These are phyloP conservation scores for Meloidogyne floridensis DNA, from an alignment of 1,140 invertebrate genomes.

Conservation along the genomic window DNA sequence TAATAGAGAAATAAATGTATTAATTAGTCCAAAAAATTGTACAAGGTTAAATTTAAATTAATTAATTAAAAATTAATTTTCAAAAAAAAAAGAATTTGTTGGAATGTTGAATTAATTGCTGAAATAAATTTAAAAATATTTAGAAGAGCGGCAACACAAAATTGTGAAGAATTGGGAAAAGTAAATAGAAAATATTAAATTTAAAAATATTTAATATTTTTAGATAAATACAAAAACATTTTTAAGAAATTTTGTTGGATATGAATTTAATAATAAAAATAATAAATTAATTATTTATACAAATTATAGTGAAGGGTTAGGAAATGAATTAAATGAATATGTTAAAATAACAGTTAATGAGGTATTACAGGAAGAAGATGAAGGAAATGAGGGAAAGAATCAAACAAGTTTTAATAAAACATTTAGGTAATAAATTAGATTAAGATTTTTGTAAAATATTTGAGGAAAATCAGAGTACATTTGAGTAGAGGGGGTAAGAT, in stretches of 20 bases:
- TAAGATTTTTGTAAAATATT: too few species aligned
- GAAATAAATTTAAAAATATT: constrained; percentile 42
- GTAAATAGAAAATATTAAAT: constrained; percentile 17
- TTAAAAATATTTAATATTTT: constrained; percentile 17
- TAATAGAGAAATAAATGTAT: constrained; percentile 52
- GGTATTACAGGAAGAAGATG: constrained; percentile 17
- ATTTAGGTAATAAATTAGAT: constrained; percentile 33
- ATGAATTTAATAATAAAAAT: constrained; percentile 30
- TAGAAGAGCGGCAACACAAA: constrained; percentile 41
- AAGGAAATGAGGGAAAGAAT: constrained; percentile 30
- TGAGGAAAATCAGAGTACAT: too few species aligned
- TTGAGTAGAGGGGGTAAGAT: too few species aligned
- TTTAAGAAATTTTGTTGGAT: constrained; percentile 52
- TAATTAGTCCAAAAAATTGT: constrained; percentile 57
- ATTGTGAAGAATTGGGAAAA: constrained; percentile 51
- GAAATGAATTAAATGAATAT: constrained; percentile 45
- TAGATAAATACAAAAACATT: not conserved
- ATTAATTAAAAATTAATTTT: not conserved
- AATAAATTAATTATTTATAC: constrained; percentile 42
- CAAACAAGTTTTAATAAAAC: constrained; percentile 45
- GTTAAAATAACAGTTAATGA: constrained; percentile 51
- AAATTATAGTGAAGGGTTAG: constrained; percentile 36
- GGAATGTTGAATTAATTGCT: constrained; percentile 47
- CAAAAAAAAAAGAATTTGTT: constrained; percentile 44
- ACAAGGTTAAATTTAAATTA: constrained; percentile 29